Conservation (phyloP, 2,113 vertebrate species). For the Mungos mungo region DNA sequence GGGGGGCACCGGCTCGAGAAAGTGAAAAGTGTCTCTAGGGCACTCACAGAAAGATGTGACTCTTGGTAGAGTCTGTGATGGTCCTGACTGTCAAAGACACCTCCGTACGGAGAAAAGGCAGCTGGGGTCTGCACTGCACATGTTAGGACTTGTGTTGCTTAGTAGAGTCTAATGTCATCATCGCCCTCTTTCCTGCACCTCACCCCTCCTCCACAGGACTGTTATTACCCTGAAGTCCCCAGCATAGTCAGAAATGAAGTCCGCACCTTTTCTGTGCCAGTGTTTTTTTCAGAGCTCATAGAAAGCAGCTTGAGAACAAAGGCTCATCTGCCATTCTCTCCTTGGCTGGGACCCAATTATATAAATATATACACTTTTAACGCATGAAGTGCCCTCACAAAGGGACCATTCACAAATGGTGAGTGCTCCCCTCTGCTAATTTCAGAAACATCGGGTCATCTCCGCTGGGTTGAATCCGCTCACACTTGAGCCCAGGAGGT, state of each 20-base stretch:
- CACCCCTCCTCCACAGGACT: background rate
- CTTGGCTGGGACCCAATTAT: background rate
- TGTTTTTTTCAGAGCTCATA: background rate
- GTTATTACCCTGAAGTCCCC: background rate
- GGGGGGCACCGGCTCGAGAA: background rate
- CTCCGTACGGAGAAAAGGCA: background rate
- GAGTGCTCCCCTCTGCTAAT: background rate
- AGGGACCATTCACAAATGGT: background rate
- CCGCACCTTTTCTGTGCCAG: background rate
- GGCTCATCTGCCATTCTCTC: background rate
- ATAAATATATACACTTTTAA: background rate
- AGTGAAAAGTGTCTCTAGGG: rapidly evolving
- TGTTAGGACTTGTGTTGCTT: background rate
- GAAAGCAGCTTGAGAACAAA: background rate
- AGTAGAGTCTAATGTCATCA: rapidly evolving
- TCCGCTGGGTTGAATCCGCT: background rate
- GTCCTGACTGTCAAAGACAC: background rate
- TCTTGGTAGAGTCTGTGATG: rapidly evolving
- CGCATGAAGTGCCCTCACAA: too few species aligned
- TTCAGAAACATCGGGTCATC: background rate
- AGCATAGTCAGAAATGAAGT: background rate
- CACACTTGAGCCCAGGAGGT: background rate
- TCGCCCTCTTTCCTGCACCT: background rate
- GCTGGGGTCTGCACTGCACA: background rate
- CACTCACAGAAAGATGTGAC: rapidly evolving